These are phyloP conservation scores for Antechinus flavipes DNA, from an alignment of 2,113 vertebrate genomes.

Conservation along the genomic window DNA sequence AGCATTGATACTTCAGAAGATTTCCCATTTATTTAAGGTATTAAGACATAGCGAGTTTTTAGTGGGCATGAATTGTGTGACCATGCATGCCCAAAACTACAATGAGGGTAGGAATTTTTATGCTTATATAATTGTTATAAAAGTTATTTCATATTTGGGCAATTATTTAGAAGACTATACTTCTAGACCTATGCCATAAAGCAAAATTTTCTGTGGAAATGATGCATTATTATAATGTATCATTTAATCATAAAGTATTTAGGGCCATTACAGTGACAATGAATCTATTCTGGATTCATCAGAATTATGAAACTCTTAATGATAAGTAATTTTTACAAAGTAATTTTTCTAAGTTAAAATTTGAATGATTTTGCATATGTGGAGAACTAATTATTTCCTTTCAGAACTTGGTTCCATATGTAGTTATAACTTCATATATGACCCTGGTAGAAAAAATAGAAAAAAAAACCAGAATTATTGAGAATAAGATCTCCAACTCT, in stretches of 20 bases:
- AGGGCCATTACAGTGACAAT: background rate
- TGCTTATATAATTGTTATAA: background rate
- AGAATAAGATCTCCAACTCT: background rate
- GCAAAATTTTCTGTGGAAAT: background rate
- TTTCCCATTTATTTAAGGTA: background rate
- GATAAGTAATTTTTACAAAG: background rate
- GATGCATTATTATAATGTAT: background rate
- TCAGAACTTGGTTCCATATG: background rate
- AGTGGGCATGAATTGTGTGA: background rate
- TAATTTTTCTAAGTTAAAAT: background rate
- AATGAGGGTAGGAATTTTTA: background rate
- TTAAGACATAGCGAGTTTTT: background rate
- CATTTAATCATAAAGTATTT: background rate
- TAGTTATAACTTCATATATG: background rate
- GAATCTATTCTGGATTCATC: background rate
- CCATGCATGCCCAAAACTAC: background rate
- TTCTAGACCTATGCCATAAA: background rate
- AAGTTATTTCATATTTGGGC: background rate
- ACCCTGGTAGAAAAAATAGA: background rate
- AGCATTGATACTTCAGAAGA: background rate
- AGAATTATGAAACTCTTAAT: conserved; percentile 7
- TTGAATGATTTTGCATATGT: background rate
- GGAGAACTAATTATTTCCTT: background rate
- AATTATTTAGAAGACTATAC: background rate
- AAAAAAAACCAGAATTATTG: background rate